Conservation (phyloP, 2,888 invertebrate genomes). For the Xiphydria camelus region DNA sequence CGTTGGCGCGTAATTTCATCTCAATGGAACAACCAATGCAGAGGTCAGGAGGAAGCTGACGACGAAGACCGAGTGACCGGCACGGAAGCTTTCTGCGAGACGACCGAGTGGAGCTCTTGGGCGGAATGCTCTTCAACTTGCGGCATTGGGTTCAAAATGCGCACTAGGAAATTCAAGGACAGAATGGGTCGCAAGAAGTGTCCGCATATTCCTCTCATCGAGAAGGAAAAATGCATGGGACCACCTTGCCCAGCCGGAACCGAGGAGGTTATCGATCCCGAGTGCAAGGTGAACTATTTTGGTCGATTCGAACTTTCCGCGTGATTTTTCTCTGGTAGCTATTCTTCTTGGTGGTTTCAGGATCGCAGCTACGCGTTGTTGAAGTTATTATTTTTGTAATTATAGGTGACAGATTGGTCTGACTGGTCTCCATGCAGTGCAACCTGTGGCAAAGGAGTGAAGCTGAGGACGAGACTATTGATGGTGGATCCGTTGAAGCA, state of each 20-base stretch:
- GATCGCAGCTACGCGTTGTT: too few relatives aligned
- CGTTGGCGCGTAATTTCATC: too few relatives aligned
- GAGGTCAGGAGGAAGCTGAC: conserved; percentile 46
- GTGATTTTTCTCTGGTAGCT: too few relatives aligned
- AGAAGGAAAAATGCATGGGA: conserved; percentile 80
- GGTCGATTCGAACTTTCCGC: too few relatives aligned
- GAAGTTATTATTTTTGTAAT: background rate
- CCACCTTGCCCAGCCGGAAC: conserved; percentile 67
- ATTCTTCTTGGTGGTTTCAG: too few relatives aligned
- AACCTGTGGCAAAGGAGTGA: conserved; percentile 82
- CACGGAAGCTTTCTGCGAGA: conserved; percentile 65
- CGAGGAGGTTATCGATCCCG: conserved; percentile 63
- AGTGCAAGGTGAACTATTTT: conserved; percentile 61
- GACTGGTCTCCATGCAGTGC: conserved; percentile 92
- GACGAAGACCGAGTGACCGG: conserved; percentile 45
- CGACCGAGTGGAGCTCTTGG: conserved; percentile 78
- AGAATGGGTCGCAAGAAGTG: conserved; percentile 81
- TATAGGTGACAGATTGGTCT: conserved; percentile 81
- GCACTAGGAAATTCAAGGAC: conserved; percentile 70
- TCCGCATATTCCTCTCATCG: conserved; percentile 73
- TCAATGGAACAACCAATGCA: too few relatives aligned
- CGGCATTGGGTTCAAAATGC: conserved; percentile 75
- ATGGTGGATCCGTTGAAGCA: conserved; percentile 69
- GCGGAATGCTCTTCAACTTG: conserved; percentile 87
- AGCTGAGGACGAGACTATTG: conserved; percentile 72